Conservation (phyloP, 2,888 invertebrate genomes). For the Nasonia oneida region DNA sequence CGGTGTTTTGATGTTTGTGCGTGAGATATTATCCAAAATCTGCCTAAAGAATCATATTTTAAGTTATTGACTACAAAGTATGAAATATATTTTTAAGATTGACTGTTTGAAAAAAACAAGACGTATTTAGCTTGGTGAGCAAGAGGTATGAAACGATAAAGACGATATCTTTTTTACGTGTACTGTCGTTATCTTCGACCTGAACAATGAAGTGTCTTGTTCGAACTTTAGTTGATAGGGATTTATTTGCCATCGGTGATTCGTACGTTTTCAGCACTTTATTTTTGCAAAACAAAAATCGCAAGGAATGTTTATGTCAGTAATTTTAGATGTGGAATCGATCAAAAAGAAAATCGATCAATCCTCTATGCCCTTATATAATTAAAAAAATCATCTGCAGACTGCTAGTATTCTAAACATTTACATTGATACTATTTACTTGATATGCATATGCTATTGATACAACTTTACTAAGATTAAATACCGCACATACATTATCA, state of each 20-base stretch:
- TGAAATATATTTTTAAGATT: background rate
- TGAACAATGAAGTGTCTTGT: slow-evolving; percentile 45
- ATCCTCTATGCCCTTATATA: background rate
- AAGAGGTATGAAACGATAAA: slow-evolving; percentile 23
- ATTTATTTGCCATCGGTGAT: slow-evolving; percentile 7
- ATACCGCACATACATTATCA: background rate
- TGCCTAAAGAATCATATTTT: too few species aligned
- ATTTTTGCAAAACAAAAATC: background rate
- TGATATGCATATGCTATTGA: too few species aligned
- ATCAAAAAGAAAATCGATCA: background rate
- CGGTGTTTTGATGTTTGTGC: too few species aligned
- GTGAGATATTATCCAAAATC: too few species aligned
- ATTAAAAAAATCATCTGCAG: background rate
- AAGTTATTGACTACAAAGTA: too few species aligned
- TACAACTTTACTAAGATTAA: background rate
- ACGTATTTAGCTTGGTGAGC: background rate
- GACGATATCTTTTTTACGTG: slow-evolving; percentile 33
- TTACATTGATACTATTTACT: too few species aligned
- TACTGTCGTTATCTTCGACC: slow-evolving; percentile 27
- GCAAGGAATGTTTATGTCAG: background rate
- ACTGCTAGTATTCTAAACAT: too few species aligned
- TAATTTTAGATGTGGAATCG: background rate
- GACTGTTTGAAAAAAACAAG: background rate
- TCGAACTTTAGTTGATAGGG: slow-evolving; percentile 10
- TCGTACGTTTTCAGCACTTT: background rate